Base-by-base conservation (phyloP, 2,113 vertebrate species). In the Zingel zingel region DNA sequence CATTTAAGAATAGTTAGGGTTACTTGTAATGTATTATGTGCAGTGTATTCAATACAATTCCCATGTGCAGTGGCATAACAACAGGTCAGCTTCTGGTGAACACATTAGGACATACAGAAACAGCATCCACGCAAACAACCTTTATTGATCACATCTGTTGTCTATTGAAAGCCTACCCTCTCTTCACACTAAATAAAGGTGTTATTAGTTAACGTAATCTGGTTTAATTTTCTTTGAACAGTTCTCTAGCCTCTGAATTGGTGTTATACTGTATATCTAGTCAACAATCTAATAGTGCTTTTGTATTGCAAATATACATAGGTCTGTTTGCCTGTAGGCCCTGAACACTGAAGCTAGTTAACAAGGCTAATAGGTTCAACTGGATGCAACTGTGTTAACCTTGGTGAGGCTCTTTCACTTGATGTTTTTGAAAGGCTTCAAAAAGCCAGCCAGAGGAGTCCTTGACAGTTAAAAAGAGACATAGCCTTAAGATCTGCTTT, bases 401-500 rank as follows among this genome's bases (percentile, higher is more conserved):
- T 33, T 72, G 59, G 61, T 23, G 4, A 45, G 23, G 53, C 30
- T 69, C 16, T 50, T 51, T 39, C 1, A 3, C 3, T 27, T 36
- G 39, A 21, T 68, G 15, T 23, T 61, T 66, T 45, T 66, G 5
- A 56, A 56, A 71, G 23, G 43, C 57, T 77, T 56, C 15, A 71
- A 39, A 77, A 65, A 71, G n/a, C 27, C 73, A 65, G 43, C 11
- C 2, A 45, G 9, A 59, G 23, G 19, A 61, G 45, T 54, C 33
- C 82, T 67, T 84, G 69, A 77, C 27, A 58, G 66, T 12, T 39
- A 65, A 53, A 23, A 72, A 54, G 54, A 61, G 15, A 78, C 33
- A 19, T 48, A 48, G 47, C 48, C 57, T 56, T 54, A 69, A 74
- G 71, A 75, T 68, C 56, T 18, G 9, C 47, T 68, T 82, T 62